Conservation (phyloP, 2,888 invertebrate genomes). For the Sipha maydis region DNA sequence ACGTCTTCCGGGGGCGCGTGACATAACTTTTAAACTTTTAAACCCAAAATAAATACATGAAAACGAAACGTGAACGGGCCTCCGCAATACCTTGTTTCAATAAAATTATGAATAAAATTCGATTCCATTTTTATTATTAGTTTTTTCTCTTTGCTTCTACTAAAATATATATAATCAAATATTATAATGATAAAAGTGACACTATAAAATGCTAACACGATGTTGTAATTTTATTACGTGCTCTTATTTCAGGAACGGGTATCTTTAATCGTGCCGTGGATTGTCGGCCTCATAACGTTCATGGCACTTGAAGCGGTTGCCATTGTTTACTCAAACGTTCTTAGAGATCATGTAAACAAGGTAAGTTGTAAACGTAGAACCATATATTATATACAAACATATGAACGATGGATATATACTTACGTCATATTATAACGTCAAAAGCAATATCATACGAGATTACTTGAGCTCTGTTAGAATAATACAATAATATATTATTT, state of each 20-base stretch:
- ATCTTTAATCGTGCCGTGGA: slow-evolving; percentile 81
- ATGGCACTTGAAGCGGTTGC: slow-evolving; percentile 84
- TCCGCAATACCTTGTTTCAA: background rate
- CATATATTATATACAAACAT: background rate
- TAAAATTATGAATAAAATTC: slow-evolving; percentile 1
- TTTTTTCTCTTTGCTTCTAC: background rate
- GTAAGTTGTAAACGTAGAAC: slow-evolving; percentile 69
- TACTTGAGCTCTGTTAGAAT: background rate
- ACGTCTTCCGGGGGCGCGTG: slow-evolving; percentile 30
- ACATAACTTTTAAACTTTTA: slow-evolving; percentile 42
- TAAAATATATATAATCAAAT: background rate
- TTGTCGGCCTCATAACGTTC: slow-evolving; percentile 82
- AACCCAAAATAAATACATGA: slow-evolving; percentile 24
- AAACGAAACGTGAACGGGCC: background rate
- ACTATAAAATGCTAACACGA: background rate
- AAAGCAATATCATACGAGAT: background rate
- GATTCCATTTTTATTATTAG: background rate
- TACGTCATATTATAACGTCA: background rate
- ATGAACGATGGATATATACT: too few relatives aligned
- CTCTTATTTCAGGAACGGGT: slow-evolving; percentile 76
- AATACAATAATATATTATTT: slow-evolving; percentile 2
- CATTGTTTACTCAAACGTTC: slow-evolving; percentile 83
- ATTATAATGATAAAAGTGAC: background rate
- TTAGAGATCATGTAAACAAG: slow-evolving; percentile 84
- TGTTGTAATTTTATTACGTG: background rate